Conservation (phyloP, 2,113 vertebrate species). For the Mustela lutreola region DNA sequence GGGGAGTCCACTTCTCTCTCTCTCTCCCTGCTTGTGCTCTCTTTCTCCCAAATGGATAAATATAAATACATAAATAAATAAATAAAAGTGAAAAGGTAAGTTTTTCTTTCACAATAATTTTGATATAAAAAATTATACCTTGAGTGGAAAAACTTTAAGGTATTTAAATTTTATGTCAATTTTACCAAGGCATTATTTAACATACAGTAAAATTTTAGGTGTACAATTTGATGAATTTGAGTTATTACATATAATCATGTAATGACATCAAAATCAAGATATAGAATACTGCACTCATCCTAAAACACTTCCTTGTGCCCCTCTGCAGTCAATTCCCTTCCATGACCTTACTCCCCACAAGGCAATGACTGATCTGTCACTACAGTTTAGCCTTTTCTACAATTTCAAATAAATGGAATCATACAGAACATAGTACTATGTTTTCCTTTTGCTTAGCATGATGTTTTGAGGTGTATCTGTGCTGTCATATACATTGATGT, state of each 20-base stretch:
- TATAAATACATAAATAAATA: background rate
- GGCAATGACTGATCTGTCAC: background rate
- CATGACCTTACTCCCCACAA: background rate
- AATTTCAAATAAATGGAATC: constrained; percentile 22
- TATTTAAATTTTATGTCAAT: background rate
- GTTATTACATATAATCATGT: background rate
- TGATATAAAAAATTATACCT: constrained; percentile 24
- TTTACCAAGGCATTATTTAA: constrained; percentile 6
- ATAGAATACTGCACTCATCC: background rate
- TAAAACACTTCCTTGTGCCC: background rate
- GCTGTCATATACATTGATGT: background rate
- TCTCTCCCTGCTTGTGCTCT: no score
- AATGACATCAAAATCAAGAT: background rate
- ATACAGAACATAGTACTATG: background rate
- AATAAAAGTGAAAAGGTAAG: background rate
- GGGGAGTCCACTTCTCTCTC: no score
- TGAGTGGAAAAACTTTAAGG: background rate
- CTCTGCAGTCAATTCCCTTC: background rate
- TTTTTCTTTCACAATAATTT: background rate
- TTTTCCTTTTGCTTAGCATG: background rate
- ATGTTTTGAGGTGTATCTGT: background rate
- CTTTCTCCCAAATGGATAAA: no score
- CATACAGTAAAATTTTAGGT: constrained; percentile 3
- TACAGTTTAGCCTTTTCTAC: constrained; percentile 5
- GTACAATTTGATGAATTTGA: background rate